These are phyloP conservation scores for Drosophila biarmipes DNA, from an alignment of 1,140 invertebrate species.

Conservation along the genomic window DNA sequence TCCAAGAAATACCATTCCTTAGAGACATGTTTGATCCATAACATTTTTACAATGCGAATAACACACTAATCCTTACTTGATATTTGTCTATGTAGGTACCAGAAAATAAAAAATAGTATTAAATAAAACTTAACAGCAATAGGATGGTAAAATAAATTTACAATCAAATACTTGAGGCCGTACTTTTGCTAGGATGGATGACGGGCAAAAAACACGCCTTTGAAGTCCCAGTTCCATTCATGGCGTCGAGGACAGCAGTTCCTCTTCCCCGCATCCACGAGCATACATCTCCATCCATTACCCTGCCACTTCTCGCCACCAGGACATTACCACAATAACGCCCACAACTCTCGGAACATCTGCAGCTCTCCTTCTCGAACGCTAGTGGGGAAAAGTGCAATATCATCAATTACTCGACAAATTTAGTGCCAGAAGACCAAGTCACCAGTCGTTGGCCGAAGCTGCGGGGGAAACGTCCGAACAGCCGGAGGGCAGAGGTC, in stretches of 20 bases:
- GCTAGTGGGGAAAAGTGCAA: slow-evolving; percentile 62
- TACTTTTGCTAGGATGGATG: neutral
- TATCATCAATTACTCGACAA: slow-evolving; percentile 81
- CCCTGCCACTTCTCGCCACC: slow-evolving; percentile 14
- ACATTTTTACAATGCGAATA: no score
- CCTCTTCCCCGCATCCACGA: neutral
- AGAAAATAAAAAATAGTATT: no score
- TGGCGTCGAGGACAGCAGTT: slow-evolving; percentile 27
- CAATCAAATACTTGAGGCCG: neutral
- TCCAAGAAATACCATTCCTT: no score
- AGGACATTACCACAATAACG: slow-evolving; percentile 54
- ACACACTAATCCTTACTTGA: no score
- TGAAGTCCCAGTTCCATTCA: neutral
- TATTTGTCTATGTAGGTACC: no score
- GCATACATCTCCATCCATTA: slow-evolving; percentile 41
- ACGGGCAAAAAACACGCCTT: neutral
- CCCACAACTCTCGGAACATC: slow-evolving; percentile 40
- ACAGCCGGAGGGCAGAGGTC: slow-evolving; percentile 36
- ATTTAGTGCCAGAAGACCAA: slow-evolving; percentile 57
- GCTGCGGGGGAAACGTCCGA: slow-evolving; percentile 1
- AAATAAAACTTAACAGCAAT: no score
- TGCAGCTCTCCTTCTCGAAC: slow-evolving; percentile 21
- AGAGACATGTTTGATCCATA: no score
- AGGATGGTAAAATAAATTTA: neutral
- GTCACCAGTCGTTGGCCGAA: neutral